Evolutionary conservation across 2,797 vertebrate species (phyloP).

Genomic region (Squalus acanthias): DNA sequence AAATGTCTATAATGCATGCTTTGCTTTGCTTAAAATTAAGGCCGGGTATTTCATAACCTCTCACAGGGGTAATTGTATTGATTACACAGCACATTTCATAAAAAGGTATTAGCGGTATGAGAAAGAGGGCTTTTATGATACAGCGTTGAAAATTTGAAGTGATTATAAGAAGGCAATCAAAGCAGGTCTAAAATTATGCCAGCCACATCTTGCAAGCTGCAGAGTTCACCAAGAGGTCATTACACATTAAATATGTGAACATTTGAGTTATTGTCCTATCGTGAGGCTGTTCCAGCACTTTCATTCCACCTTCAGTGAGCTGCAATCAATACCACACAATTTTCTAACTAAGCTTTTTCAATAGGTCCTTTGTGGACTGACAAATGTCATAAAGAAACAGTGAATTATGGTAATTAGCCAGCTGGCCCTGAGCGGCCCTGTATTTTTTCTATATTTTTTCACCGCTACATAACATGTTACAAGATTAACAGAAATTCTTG

Average conservation of each 20-base stretch:
- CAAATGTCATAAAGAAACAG: constrained; percentile 35
- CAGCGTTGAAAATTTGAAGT: constrained; percentile 33
- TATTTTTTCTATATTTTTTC: constrained; percentile 23
- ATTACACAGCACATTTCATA: constrained; percentile 30
- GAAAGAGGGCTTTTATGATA: constrained; percentile 35
- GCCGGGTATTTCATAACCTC: constrained; percentile 19
- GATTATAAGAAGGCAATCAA: constrained; percentile 34
- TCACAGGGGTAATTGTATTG: constrained; percentile 33
- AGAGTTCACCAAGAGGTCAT: constrained; percentile 22
- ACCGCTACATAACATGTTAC: constrained; percentile 15
- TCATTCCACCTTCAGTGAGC: constrained; percentile 27
- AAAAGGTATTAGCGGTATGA: constrained; percentile 29
- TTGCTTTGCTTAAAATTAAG: constrained; percentile 31
- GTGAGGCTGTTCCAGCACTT: constrained; percentile 14
- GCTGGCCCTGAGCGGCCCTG: constrained; percentile 30
- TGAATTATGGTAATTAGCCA: constrained; percentile 27
- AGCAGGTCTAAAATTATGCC: constrained; percentile 24
- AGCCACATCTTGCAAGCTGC: constrained; percentile 33
- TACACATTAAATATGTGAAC: constrained; percentile 29
- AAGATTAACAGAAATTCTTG: constrained; percentile 27
- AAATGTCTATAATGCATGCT: constrained; percentile 28
- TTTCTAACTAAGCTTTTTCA: constrained; percentile 34
- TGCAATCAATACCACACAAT: constrained; percentile 37
- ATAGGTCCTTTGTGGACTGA: constrained; percentile 34
- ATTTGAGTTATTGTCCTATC: constrained; percentile 34